phyloP scores from a whole-genome alignment of 2,113 vertebrate genomes.

The Cyphomyrus plagiostoma region DNA sequence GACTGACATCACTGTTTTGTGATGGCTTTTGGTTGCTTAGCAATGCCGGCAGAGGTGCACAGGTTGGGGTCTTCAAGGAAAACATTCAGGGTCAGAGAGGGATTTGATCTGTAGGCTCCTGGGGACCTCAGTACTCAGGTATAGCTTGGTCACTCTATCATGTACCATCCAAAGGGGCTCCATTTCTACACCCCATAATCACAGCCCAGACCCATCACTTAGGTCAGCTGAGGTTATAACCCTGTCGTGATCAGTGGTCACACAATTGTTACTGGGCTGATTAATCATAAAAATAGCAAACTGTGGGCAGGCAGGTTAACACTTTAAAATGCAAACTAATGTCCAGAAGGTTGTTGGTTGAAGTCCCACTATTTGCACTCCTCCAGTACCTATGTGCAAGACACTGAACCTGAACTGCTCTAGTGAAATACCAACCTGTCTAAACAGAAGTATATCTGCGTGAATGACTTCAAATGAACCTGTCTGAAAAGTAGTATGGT shows the following conservation, averaged over 20 bases:
- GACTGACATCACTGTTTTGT: background rate
- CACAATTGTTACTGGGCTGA: background rate
- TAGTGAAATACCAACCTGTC: background rate
- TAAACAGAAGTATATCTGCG: background rate
- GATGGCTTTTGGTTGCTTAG: background rate
- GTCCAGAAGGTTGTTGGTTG: background rate
- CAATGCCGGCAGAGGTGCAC: background rate
- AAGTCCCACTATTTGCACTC: background rate
- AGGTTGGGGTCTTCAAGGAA: background rate
- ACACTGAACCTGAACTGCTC: too few relatives aligned
- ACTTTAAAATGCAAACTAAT: background rate
- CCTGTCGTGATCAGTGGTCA: background rate
- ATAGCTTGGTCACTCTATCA: background rate
- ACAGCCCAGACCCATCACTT: background rate
- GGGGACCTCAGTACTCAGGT: background rate
- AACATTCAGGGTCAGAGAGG: background rate
- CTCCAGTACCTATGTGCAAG: background rate
- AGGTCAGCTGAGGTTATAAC: background rate
- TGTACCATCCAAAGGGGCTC: background rate
- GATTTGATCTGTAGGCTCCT: background rate
- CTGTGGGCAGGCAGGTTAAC: background rate
- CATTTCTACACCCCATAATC: background rate
- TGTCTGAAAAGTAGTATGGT: background rate
- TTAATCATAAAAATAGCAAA: background rate
- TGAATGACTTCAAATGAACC: background rate